These are phyloP conservation scores for Fukomys damarensis DNA, from an alignment of 2,113 vertebrate species.

Conservation along the genomic window DNA sequence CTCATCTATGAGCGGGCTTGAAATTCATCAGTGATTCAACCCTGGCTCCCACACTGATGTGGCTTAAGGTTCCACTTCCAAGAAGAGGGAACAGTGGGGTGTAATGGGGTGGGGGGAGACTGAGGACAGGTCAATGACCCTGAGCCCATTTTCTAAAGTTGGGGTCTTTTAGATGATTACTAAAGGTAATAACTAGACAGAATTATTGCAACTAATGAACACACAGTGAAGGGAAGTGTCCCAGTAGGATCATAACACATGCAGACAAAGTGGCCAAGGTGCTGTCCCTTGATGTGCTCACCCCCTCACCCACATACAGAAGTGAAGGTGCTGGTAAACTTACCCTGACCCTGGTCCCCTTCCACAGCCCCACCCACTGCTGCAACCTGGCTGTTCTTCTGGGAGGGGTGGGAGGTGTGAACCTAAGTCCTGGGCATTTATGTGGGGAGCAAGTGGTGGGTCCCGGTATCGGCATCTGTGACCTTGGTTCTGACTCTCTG, in stretches of 20 bases:
- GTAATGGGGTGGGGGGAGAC: no score
- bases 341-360: not conserved
- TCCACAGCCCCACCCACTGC: no score
- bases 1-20: not conserved
- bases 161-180: not conserved
- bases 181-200: not conserved
- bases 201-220: not conserved
- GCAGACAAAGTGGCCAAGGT: not conserved
- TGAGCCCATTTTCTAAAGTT: not conserved
- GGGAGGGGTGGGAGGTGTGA: not conserved
- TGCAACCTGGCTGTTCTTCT: not conserved
- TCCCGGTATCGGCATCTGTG: not conserved
- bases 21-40: not conserved
- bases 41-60: not conserved
- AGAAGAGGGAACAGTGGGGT: not conserved
- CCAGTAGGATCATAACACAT: no score
- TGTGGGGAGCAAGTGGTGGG: not conserved
- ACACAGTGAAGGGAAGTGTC: not conserved
- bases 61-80: not conserved
- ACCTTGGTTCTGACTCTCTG: not conserved
- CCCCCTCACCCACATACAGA: accelerated
- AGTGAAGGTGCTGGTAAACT: not conserved
- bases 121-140: not conserved
- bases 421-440: not conserved
- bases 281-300: no score